A percentile compares a stretch with the other conserved stretches of the same genome.
Conservation (phyloP, 2,113 vertebrate genomes). For the Syngnathus floridae region DNA sequence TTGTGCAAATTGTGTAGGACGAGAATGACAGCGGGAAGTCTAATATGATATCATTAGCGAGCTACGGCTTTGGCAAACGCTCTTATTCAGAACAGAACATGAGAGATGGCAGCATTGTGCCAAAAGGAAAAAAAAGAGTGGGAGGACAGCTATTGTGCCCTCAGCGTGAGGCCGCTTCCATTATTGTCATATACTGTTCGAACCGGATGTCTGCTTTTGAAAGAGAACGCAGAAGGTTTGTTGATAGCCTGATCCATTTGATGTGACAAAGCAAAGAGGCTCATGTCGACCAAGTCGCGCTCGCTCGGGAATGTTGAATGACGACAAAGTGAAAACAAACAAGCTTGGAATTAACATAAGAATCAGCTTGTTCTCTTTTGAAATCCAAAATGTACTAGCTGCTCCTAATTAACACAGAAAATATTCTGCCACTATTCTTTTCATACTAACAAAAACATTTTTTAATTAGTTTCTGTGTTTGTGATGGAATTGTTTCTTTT, state of each 20-base stretch:
- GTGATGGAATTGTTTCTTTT: too few relatives aligned
- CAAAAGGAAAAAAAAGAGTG: constrained; percentile 22
- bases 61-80: constrained; percentile 51
- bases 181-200: constrained; percentile 37
- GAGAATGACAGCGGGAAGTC: constrained; percentile 52
- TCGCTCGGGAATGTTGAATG: constrained; percentile 6
- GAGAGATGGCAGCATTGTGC: constrained; percentile 30
- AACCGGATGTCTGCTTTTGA: constrained; percentile 44
- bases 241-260: constrained; percentile 32
- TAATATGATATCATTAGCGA: constrained; percentile 63
- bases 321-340: neutral
- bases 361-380: neutral
- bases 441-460: neutral
- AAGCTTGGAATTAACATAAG: neutral
- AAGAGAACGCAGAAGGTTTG: constrained; percentile 16
- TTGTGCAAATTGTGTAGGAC: constrained; percentile 50
- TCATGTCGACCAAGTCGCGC: constrained; percentile 11
- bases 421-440: neutral
- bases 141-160: constrained; percentile 48
- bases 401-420: neutral
- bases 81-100: constrained; percentile 29
- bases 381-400: neutral
- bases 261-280: neutral
- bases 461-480: neutral
- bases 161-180: constrained; percentile 37